phyloP scores from a whole-genome alignment of 1,140 invertebrate genomes.

The Drosophila nasuta region DNA sequence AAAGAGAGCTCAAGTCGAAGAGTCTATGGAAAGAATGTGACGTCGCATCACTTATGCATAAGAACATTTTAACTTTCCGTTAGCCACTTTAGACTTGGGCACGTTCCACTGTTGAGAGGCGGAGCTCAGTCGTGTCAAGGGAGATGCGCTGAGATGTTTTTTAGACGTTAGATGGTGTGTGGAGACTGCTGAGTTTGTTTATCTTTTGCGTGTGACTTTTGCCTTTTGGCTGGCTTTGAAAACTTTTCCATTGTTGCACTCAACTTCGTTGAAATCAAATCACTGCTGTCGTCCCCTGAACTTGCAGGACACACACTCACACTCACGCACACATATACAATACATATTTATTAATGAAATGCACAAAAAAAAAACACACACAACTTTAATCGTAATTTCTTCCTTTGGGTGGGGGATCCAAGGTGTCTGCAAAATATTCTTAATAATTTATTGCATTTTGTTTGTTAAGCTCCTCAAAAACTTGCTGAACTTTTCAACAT shows the following conservation, averaged over 20 bases:
- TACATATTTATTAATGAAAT: conserved; percentile 69
- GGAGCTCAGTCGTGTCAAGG: not conserved
- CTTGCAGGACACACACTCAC: not conserved
- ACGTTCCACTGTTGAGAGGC: conserved; percentile 23
- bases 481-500: conserved; percentile 76
- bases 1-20: conserved; percentile 22
- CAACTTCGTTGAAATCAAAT: conserved; percentile 13
- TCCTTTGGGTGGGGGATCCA: conserved; percentile 18
- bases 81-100: conserved; percentile 71
- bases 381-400: conserved; percentile 12
- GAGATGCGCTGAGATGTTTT: not conserved
- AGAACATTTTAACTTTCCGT: conserved; percentile 81
- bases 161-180: not conserved
- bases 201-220: conserved; percentile 75
- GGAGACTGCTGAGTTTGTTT: conserved; percentile 49
- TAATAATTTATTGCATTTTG: conserved; percentile 81
- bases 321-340: not conserved
- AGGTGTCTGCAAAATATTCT: conserved; percentile 59
- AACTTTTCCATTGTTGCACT: conserved; percentile 47
- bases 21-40: conserved; percentile 54
- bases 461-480: conserved; percentile 75
- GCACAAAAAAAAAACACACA: conserved; percentile 39
- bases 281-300: not conserved
- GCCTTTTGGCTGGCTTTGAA: conserved; percentile 56
- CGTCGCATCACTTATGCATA: conserved; percentile 77